phyloP scores from a whole-genome alignment of 1,140 invertebrate genomes.

The Theocolax elegans region DNA sequence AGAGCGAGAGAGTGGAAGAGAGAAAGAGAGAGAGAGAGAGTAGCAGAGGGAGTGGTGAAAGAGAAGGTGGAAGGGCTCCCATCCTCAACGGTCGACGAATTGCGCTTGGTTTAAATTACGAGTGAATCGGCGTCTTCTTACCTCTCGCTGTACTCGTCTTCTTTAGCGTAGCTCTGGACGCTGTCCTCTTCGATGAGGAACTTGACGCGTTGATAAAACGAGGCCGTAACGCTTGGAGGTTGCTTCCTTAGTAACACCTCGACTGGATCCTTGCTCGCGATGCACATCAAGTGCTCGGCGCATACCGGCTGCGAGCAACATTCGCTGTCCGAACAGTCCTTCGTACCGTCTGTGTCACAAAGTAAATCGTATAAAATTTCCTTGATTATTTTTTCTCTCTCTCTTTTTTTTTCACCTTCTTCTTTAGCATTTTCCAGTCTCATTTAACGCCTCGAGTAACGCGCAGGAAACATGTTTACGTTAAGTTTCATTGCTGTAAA shows the following conservation, averaged over 20 bases:
- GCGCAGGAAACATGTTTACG: background rate
- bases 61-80: background rate
- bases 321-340: constrained; percentile 97
- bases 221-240: constrained; percentile 93
- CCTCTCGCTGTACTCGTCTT: constrained; percentile 98
- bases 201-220: constrained; percentile 97
- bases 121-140: constrained; percentile 69
- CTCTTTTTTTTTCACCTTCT: no score
- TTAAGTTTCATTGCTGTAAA: background rate
- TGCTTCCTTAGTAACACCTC: constrained; percentile 95
- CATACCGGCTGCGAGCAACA: constrained; percentile 88
- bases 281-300: constrained; percentile 90
- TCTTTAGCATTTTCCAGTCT: background rate
- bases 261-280: constrained; percentile 93
- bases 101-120: constrained; percentile 31
- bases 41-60: no score
- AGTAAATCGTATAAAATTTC: no score
- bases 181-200: constrained; percentile 99
- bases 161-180: constrained; percentile 96
- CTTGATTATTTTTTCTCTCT: background rate
- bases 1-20: background rate
- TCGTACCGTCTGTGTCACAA: constrained; percentile 86
- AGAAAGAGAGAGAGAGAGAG: no score
- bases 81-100: background rate
- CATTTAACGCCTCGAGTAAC: background rate